Percentiles rank a stretch among this genome's conserved stretches.
phyloP scores from a whole-genome alignment of 2,888 invertebrate genomes.

The Bruchidius siliquastri region DNA sequence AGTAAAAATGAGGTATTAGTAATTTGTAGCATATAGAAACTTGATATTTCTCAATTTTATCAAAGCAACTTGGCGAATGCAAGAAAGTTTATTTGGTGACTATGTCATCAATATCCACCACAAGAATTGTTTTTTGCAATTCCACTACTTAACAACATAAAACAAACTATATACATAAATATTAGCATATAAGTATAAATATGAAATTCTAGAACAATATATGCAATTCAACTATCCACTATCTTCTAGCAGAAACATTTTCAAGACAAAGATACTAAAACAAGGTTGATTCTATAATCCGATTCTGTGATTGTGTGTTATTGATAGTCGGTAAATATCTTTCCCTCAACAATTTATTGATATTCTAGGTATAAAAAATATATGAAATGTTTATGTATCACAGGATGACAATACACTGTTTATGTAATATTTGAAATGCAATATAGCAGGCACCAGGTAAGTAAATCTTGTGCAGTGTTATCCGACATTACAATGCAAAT shows the following conservation, averaged over 20 bases:
- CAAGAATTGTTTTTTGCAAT: no score
- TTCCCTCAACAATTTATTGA: not conserved
- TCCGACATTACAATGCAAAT: not conserved
- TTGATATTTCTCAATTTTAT: no score
- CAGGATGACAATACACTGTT: not conserved
- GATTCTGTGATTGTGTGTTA: not conserved
- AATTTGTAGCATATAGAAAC: no score
- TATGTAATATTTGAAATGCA: not conserved
- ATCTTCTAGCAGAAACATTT: not conserved
- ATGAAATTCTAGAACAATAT: no score
- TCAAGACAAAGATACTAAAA: not conserved
- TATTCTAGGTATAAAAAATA: not conserved
- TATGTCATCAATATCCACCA: no score
- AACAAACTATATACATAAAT: not conserved
- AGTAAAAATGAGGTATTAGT: no score
- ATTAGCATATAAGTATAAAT: not conserved
- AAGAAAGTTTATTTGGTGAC: no score
- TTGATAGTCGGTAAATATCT: not conserved
- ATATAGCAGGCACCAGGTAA: not conserved
- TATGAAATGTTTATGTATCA: not conserved
- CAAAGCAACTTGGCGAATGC: no score
- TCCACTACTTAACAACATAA: not conserved
- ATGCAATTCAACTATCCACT: not conserved
- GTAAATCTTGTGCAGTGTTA: not conserved
- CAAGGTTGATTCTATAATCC: not conserved